These are phyloP conservation scores for Idaea straminata DNA, from an alignment of 2,888 invertebrate genomes.

Conservation along the genomic window DNA sequence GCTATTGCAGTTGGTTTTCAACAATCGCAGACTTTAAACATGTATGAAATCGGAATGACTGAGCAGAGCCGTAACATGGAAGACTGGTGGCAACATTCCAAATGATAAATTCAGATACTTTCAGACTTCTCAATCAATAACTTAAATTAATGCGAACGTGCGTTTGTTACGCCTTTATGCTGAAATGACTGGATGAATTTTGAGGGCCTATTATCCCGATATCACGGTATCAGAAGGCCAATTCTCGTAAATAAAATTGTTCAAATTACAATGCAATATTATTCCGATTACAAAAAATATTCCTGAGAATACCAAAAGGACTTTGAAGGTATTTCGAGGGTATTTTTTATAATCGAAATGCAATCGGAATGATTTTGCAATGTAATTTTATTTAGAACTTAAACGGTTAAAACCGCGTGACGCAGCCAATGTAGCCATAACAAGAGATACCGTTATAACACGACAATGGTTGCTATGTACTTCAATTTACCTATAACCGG, in stretches of 20 bases:
- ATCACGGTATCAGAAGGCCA: neutral
- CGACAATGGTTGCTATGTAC: neutral
- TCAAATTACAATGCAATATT: no score
- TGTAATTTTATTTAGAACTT: neutral
- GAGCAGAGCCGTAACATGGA: neutral
- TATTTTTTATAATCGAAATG: no score
- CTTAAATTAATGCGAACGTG: neutral
- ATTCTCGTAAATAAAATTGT: no score
- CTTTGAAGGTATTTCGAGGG: no score
- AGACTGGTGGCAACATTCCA: neutral
- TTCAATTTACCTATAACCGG: neutral
- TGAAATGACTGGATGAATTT: no score
- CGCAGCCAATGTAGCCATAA: neutral
- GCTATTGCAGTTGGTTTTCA: neutral
- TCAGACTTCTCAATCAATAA: neutral
- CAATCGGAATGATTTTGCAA: no score
- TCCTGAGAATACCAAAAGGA: no score
- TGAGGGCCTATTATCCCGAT: neutral
- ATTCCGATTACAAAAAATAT: no score
- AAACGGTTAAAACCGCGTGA: neutral
- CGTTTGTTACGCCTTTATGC: no score
- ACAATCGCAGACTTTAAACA: neutral
- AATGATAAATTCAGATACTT: neutral
- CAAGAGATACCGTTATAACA: neutral
- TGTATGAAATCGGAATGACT: neutral